phyloP scores from a whole-genome alignment of 2,888 invertebrate species.

The Tipula confusa region DNA sequence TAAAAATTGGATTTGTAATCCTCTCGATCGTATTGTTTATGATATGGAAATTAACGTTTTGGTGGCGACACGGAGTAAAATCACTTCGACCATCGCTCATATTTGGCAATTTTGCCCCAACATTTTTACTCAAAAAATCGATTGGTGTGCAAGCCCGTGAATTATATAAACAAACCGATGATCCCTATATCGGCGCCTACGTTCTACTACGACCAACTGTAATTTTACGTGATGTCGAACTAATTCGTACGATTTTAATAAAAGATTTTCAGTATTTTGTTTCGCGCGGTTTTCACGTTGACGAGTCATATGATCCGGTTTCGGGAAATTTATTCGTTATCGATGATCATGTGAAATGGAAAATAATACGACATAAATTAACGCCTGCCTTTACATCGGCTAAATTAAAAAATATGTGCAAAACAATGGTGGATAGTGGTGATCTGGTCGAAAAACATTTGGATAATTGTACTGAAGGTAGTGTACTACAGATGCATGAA shows the following conservation, averaged over 20 bases:
- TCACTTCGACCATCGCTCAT: constrained; percentile 54
- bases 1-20: neutral
- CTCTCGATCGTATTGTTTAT: neutral
- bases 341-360: constrained; percentile 55
- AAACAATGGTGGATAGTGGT: constrained; percentile 54
- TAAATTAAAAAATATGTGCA: constrained; percentile 58
- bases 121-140: constrained; percentile 53
- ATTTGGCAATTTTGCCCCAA: constrained; percentile 56
- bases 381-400: constrained; percentile 59
- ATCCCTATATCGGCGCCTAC: constrained; percentile 53
- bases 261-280: constrained; percentile 58
- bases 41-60: constrained; percentile 42
- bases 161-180: constrained; percentile 48
- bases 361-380: constrained; percentile 54
- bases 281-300: constrained; percentile 55
- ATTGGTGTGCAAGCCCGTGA: constrained; percentile 56
- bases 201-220: constrained; percentile 56
- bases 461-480: constrained; percentile 43
- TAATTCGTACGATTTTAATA: constrained; percentile 55
- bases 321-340: constrained; percentile 56
- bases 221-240: constrained; percentile 54
- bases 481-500: constrained; percentile 46
- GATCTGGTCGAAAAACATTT: constrained; percentile 50
- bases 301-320: constrained; percentile 56
- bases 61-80: constrained; percentile 53